Evolutionary conservation across 37 sponge, comb jelly and placozoan species (phyloP).

Genomic region (Aphrocallistes beatrix): DNA sequence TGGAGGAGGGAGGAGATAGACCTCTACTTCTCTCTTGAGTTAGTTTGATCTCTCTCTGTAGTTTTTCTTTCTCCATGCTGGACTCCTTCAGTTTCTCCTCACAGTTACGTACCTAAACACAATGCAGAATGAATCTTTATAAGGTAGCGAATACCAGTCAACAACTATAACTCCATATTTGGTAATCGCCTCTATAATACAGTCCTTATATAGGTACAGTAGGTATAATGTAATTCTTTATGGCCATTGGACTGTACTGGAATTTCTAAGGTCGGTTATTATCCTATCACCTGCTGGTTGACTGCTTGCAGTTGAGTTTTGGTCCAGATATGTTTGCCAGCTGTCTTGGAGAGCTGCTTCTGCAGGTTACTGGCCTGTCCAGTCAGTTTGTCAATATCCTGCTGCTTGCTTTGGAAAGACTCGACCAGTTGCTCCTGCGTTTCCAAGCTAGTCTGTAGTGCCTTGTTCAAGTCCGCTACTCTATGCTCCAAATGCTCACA

Average conservation of each 20-base stretch:
- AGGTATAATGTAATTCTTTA: no score
- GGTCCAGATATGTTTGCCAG: neutral
- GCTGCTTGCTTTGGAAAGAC: neutral
- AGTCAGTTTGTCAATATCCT: neutral
- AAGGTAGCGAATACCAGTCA: no score
- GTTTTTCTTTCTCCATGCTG: neutral
- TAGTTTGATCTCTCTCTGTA: neutral
- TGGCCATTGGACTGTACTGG: no score
- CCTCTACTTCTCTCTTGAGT: neutral
- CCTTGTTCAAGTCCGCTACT: neutral
- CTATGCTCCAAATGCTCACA: neutral
- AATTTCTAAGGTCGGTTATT: no score
- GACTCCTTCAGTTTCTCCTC: neutral
- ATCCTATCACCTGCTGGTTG: neutral
- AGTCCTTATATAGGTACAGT: no score
- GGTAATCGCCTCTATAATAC: no score
- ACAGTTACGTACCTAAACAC: neutral
- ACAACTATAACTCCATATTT: no score
- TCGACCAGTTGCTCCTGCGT: conserved; percentile 15
- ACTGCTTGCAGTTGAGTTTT: neutral
- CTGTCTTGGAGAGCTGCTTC: neutral
- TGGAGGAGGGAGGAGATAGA: neutral
- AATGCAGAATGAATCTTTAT: no score
- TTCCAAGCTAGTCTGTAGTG: neutral
- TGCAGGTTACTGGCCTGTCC: neutral